Base-by-base conservation (phyloP, 2,888 invertebrate genomes). In the Phengaris alcon region DNA sequence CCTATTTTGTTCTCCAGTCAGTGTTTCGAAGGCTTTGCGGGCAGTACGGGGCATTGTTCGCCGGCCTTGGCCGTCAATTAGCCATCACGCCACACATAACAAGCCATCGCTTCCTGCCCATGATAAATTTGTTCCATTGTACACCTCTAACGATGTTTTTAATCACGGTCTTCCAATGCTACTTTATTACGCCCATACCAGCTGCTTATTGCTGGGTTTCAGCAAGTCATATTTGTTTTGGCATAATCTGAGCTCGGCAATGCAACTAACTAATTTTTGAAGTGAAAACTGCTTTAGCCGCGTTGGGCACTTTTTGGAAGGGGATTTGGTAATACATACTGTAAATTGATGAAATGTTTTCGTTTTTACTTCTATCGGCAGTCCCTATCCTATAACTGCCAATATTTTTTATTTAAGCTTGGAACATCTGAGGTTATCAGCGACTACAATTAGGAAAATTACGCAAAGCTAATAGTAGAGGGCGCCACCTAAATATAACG, bases 81-180 rank as follows among this genome's bases (percentile, higher is more conserved):
- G 15, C 75, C 55, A 75, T 68, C 75, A 48, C 22, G 54, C 55
- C 15, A 44, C 44, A 35, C 51, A 72, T 72, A 57, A 75, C 55
- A 75, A 75, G 74, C 68, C 74, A 48, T 44, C 72, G 74, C 76
- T 78, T 78, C 77, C 76, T 76, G 75, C 59, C 22, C 75, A 75
- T 59, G 54, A 74, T 74, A 75, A 75, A 77, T 74, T 76, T 75
- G 68, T 73, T 73, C 64, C 73, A 77, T 78, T 76, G 69, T 76
- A 22, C 55, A 46, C 75, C 69, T n/a, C 54, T 69, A 68, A 75
- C 69, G 72, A 72, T 44, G 54, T 48, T 22, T 69, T 55, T 70
- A 75, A 75, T 75, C 55, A 12, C 72, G 8, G 64, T 44, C 44
- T 46, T 5, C 54, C 68, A 69, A 22, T 22, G 22, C 15, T 69